Conservation (phyloP, 1,140 invertebrate genomes). For the Semibalanus balanoides region DNA sequence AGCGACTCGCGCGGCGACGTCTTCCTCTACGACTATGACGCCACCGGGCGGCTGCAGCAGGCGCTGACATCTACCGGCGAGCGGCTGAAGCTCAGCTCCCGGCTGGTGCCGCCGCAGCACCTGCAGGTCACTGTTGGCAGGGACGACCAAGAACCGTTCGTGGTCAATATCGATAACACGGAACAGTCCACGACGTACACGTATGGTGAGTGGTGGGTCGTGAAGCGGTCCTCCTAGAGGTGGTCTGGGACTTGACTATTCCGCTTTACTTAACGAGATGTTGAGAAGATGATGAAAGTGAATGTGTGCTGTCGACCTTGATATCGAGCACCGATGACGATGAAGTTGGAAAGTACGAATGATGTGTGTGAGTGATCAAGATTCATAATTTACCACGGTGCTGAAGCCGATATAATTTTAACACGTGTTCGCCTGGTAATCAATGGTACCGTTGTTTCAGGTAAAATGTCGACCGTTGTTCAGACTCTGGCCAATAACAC, state of each 20-base stretch:
- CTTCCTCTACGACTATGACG: constrained; percentile 36
- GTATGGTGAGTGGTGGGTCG: neutral
- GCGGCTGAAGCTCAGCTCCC: constrained; percentile 14
- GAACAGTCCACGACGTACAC: neutral
- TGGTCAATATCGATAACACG: neutral
- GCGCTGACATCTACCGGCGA: constrained; percentile 20
- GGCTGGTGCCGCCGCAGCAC: constrained; percentile 11
- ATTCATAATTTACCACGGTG: no score
- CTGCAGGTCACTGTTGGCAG: neutral
- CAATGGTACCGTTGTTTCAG: no score
- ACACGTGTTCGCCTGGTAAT: no score
- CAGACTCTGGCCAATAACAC: constrained; percentile 2
- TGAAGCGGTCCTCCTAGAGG: no score
- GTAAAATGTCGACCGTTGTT: neutral
- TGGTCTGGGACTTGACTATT: no score
- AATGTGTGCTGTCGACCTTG: no score
- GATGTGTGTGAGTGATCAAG: no score
- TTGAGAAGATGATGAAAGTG: no score
- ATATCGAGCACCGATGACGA: no score
- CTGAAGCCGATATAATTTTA: no score
- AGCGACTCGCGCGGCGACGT: constrained; percentile 22
- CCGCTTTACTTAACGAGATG: no score
- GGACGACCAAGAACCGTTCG: neutral
- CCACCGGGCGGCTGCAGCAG: constrained; percentile 27
- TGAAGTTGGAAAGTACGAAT: no score